Base-by-base conservation (phyloP, 2,888 invertebrate species). In the Laspeyria flexula region DNA sequence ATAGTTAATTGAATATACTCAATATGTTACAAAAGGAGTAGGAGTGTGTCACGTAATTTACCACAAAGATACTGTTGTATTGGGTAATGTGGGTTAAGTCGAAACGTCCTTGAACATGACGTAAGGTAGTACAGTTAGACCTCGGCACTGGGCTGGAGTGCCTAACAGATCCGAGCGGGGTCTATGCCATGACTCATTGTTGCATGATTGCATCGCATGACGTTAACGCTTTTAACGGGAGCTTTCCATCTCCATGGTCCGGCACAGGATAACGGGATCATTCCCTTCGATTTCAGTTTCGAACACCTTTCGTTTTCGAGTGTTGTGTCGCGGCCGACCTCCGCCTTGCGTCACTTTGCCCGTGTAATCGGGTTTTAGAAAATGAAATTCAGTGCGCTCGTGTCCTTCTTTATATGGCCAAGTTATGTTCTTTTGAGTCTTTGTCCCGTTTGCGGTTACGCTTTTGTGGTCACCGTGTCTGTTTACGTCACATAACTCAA, bases 341-440 rank as follows among this genome's bases (percentile, higher is more conserved):
- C 85, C 70, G 69, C 55, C 82, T 69, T 85, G 84, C 88, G 88
- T 89, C 88, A 88, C 85, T 84, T 84, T 75, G 69, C 55, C 71
- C 75, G 83, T 71, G 71, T 88, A 85, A 90, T 89, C 90, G 89
- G 83, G 88, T 88, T 90, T 90, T 90, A 90, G 90, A 90, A 90
- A 90, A 90, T 90, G 90, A 90, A 90, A 90, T 88, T 89, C 87
- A 86, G 86, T 77, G 65, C 81, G 78, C 72, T 81, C 81, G 75
- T 74, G 86, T 84, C 84, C 85, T 84, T 82, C 87, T 86, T 85
- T 88, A 87, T 86, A 85, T 83, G 86, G 86, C 54, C 56, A 75
- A 76, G 77, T 84, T 85, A 84, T 85, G 81, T 77, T 83, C 76
- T 81, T 82, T 81, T 77, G 76, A 70, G 70, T 64, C 68, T 73